Evolutionary conservation across 2,888 invertebrate species (phyloP), one percentile per base, ranked within the genome.

Genomic region (Rhingia rostrata): DNA sequence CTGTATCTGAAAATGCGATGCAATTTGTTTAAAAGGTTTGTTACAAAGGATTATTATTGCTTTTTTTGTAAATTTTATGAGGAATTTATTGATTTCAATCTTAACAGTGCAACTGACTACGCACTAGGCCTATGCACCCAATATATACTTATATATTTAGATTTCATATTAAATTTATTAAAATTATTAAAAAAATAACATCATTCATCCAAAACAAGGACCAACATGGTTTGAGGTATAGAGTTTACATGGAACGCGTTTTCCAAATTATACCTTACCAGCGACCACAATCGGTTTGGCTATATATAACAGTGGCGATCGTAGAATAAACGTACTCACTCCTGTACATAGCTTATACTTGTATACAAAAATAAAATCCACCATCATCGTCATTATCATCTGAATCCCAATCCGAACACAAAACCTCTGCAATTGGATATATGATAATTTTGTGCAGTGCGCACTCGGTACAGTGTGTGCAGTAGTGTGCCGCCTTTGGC

Each of bases 391-490:
- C 81, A 74, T 63, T 67, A 63, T 54, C 78, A 73, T 75, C 58
- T 60, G 43, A 67, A 60, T 75, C 37, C 41, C 7, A 73, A 73
- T 83, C 32, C 73, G 56, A 63, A 73, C 67, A 39, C 61, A 60
- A 75, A 82, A 78, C 83, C 72, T 63, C 72, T 83, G 83, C 72
- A 78, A 83, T 83, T 67, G 78, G 83, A 83, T 83, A 83, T 73
- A 73, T 83, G 77, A 51, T 69, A 73, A 83, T 83, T 78, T 78
- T 49, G 22, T 49, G 78, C 72, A 63, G 39, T 54, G 39, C 53
- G 64, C 77, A 77, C 81, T 77, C 81, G 41, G 70, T 77, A 51
- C 39, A 69, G 30, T 66, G 43, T 45, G 63, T 49, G 45, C 67
- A 43, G 39, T 60, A 49, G 14, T 58, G 67, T 5, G 30, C 49